Evolutionary conservation across 2,797 vertebrate genomes (phyloP).

Genomic region (Aselliscus stoliczkanus): DNA sequence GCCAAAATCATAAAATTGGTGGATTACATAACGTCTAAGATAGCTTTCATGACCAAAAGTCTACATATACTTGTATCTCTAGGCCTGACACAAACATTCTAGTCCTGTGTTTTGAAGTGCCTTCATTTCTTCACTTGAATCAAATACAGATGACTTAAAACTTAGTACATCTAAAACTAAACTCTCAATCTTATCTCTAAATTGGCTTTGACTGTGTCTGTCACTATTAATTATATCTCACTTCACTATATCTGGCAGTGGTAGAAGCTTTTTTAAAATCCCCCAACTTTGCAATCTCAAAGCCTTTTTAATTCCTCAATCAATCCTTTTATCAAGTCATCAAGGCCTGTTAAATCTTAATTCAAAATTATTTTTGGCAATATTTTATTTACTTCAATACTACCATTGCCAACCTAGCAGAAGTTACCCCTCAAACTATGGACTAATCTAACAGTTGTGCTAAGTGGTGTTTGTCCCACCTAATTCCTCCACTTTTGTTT

Average conservation of each 20-base stretch:
- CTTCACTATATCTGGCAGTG: background rate
- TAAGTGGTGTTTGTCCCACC: background rate
- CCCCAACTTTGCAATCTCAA: background rate
- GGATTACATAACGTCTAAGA: background rate
- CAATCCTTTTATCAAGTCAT: background rate
- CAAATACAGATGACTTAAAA: background rate
- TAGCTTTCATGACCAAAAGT: background rate
- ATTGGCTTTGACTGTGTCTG: background rate
- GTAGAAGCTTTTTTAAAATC: constrained; percentile 5
- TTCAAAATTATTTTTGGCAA: constrained; percentile 30
- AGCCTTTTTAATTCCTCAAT: constrained; percentile 1
- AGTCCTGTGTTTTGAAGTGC: background rate
- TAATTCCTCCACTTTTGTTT: background rate
- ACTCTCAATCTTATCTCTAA: background rate
- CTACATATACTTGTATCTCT: background rate
- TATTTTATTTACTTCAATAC: constrained; percentile 39
- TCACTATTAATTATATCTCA: background rate
- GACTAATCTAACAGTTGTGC: background rate
- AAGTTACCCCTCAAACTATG: background rate
- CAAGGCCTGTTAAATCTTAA: background rate
- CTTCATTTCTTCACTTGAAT: background rate
- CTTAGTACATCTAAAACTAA: background rate
- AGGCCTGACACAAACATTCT: constrained; percentile 5
- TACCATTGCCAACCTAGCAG: background rate
- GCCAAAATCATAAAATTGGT: constrained; percentile 8